phyloP scores from a whole-genome alignment of 2,888 invertebrate species.

The Drosophila anomalata region DNA sequence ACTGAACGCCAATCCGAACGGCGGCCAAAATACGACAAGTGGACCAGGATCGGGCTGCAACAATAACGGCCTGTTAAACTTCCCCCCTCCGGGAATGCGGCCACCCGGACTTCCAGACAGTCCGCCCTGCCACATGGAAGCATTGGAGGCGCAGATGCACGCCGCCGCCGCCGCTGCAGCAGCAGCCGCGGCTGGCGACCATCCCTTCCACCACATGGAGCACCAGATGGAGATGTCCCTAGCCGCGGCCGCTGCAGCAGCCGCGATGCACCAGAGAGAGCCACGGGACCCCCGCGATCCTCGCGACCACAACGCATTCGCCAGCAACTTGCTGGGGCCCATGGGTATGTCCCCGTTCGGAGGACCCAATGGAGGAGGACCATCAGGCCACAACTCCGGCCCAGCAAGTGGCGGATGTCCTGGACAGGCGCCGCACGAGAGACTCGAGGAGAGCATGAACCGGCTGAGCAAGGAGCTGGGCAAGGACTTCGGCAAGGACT shows the following conservation, averaged over 20 bases:
- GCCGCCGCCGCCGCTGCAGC: slow-evolving; percentile 81
- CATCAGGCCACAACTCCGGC: slow-evolving; percentile 42
- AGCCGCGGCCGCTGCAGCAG: slow-evolving; percentile 83
- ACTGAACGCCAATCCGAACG: slow-evolving; percentile 81
- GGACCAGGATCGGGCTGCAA: slow-evolving; percentile 46
- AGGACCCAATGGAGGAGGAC: slow-evolving; percentile 54
- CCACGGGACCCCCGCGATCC: slow-evolving; percentile 73
- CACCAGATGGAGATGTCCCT: slow-evolving; percentile 84
- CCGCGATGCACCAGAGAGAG: slow-evolving; percentile 81
- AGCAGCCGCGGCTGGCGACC: slow-evolving; percentile 76
- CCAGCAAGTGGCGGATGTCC: slow-evolving; percentile 47
- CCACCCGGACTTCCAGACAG: slow-evolving; percentile 70
- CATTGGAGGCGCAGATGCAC: slow-evolving; percentile 82
- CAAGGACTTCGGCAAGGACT: slow-evolving; percentile 64
- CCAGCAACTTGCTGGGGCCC: slow-evolving; percentile 81
- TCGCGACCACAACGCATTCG: slow-evolving; percentile 81
- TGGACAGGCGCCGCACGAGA: slow-evolving; percentile 81
- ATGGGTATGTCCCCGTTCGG: slow-evolving; percentile 80
- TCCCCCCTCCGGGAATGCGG: slow-evolving; percentile 77
- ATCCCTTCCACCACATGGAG: slow-evolving; percentile 83
- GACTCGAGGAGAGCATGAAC: slow-evolving; percentile 83
- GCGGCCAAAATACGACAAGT: slow-evolving; percentile 52
- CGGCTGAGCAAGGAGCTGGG: slow-evolving; percentile 83
- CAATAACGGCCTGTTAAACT: slow-evolving; percentile 65
- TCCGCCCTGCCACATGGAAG: slow-evolving; percentile 81